Evolutionary conservation across 2,888 invertebrate species (phyloP), one percentile per base, ranked within the genome.

Genomic region (Chesias legatella): DNA sequence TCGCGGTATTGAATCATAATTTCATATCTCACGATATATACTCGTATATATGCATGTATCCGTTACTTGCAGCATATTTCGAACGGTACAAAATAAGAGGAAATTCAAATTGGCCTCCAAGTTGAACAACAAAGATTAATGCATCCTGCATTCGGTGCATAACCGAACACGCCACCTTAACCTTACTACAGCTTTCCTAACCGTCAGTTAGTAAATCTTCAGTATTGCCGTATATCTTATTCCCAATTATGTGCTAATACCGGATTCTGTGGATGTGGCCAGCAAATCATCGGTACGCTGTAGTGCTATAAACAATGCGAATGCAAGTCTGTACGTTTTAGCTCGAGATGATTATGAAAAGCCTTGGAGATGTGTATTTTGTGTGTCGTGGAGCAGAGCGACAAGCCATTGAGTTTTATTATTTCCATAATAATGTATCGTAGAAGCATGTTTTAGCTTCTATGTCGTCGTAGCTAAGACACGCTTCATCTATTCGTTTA

Each of bases 161-260:
- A 33, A 6, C 33, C 30, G 30, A 38, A 33, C 38, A 33, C 26
- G 41, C 26, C 29, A 30, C 34, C 31, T 13, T 34, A 33, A 31
- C 43, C 33, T 9, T 13, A 26, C 31, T 27, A 33, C 33, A 13
- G 10, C 20, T 27, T 11, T 28, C 8, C 30, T 31, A 13, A 22
- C 7, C 31, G 23, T 8, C 5, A 9, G 23, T 40, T 21, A 33
- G 29, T 34, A 40, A 40, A 34, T 40, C 40, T 40, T 11, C 25
- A 21, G n/a, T 40, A 34, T 26, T 29, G 20, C 9, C 25, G 56
- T 53, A 57, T 58, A 57, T 60, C 58, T 58, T 60, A 58, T 58
- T 63, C 56, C 56, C 58, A 61, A 67, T 64, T 58, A 65, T 65
- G 60, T 66, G 61, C 54, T 61, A 63, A 69, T 68, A 50, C 46